These are phyloP conservation scores for Brachymystax lenok DNA, from an alignment of 2,797 vertebrate genomes.

Conservation along the genomic window DNA sequence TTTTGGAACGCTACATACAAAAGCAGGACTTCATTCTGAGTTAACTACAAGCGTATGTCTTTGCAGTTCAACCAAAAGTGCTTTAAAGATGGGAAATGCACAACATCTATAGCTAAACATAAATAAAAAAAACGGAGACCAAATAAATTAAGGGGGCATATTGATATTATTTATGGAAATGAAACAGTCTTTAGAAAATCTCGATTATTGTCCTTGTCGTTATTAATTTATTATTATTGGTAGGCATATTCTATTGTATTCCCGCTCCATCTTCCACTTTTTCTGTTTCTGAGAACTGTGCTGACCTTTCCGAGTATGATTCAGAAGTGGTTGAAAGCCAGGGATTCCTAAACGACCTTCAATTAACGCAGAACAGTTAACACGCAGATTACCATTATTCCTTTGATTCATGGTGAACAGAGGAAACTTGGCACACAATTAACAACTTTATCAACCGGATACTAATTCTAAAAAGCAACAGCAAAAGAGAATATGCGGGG, in stretches of 20 bases:
- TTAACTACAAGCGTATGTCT: neutral
- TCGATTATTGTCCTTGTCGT: neutral
- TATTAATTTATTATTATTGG: neutral
- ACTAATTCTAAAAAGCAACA: conserved; percentile 70
- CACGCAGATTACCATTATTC: conserved; percentile 81
- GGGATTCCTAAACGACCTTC: conserved; percentile 90
- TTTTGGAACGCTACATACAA: conserved; percentile 1
- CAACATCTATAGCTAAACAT: neutral
- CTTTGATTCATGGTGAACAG: conserved; percentile 68
- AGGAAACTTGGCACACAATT: conserved; percentile 72
- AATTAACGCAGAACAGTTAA: conserved; percentile 95
- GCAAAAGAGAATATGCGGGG: conserved; percentile 72
- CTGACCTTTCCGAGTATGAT: neutral
- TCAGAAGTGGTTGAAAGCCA: conserved; percentile 57
- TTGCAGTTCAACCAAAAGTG: neutral
- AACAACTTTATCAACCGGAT: conserved; percentile 69
- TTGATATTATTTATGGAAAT: neutral
- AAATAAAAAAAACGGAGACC: neutral
- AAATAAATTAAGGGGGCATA: neutral
- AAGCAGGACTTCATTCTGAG: neutral
- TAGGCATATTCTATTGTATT: no score
- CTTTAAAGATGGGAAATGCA: neutral
- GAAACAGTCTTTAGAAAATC: neutral
- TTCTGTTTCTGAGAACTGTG: conserved; percentile 1
- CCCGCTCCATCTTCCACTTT: no score